phyloP scores from a whole-genome alignment of 2,888 invertebrate species.

The Apodemia duryi region DNA sequence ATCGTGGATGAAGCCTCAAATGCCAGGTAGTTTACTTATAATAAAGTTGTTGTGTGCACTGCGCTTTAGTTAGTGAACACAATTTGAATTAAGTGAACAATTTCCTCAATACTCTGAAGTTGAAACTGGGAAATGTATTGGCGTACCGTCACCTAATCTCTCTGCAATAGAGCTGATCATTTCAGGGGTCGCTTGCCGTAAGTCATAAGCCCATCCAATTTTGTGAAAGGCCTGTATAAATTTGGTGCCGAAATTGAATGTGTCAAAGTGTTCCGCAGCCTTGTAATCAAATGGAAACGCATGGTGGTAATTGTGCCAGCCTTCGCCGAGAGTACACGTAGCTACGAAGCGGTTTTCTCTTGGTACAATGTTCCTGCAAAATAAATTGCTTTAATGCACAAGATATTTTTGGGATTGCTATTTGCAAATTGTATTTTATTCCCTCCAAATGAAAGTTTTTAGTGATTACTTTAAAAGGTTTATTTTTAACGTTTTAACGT shows the following conservation, averaged over 20 bases:
- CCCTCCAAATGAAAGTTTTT: too few relatives aligned
- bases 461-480: too few relatives aligned
- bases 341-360: constrained; percentile 82
- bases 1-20: too few relatives aligned
- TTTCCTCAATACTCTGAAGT: constrained; percentile 10
- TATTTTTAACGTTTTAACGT: too few relatives aligned
- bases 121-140: constrained; percentile 50
- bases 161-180: constrained; percentile 63
- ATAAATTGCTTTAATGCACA: too few relatives aligned
- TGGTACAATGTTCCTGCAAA: constrained; percentile 79
- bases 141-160: constrained; percentile 67
- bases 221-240: constrained; percentile 59
- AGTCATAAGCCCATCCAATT: constrained; percentile 68
- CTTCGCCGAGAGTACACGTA: constrained; percentile 81
- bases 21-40: too few relatives aligned
- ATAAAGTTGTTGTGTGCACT: too few relatives aligned
- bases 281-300: constrained; percentile 85
- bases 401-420: too few relatives aligned
- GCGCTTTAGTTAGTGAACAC: too few relatives aligned
- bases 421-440: too few relatives aligned
- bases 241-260: constrained; percentile 59
- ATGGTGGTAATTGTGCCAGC: constrained; percentile 90
- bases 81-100: neutral
- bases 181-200: constrained; percentile 60
- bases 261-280: constrained; percentile 76